phyloP scores from a whole-genome alignment of 1,140 invertebrate genomes.

The Hycleus phaleratus region DNA sequence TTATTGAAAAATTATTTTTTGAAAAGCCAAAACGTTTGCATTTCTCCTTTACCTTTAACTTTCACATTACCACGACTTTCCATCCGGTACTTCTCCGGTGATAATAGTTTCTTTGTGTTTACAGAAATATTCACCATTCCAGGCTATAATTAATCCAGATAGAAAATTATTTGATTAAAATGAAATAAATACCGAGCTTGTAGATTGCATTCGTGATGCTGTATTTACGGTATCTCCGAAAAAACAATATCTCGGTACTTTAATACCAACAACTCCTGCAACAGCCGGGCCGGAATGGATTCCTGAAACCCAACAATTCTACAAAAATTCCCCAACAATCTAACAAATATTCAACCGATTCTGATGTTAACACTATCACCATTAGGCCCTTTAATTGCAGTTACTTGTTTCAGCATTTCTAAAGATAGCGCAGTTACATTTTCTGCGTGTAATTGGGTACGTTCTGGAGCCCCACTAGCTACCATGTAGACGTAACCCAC shows the following conservation, averaged over 20 bases:
- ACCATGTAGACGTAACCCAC: slow-evolving; percentile 83
- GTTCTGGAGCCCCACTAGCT: slow-evolving; percentile 75
- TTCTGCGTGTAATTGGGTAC: slow-evolving; percentile 67
- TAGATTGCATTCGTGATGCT: slow-evolving; percentile 78
- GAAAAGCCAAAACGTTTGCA: slow-evolving; percentile 74
- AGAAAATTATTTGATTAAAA: not conserved
- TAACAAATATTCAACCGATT: slow-evolving; percentile 44
- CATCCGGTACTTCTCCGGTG: slow-evolving; percentile 51
- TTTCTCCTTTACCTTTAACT: slow-evolving; percentile 80
- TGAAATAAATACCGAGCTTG: slow-evolving; percentile 51
- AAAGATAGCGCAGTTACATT: slow-evolving; percentile 69
- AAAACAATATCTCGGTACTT: slow-evolving; percentile 68
- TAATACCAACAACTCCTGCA: slow-evolving; percentile 60
- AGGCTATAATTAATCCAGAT: not conserved
- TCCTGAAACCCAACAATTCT: slow-evolving; percentile 37
- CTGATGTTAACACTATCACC: slow-evolving; percentile 50
- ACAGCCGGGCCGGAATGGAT: slow-evolving; percentile 51
- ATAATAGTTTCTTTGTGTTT: slow-evolving; percentile 54
- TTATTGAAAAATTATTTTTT: slow-evolving; percentile 37
- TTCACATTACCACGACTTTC: slow-evolving; percentile 59
- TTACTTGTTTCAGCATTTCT: slow-evolving; percentile 53
- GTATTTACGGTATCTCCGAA: slow-evolving; percentile 86
- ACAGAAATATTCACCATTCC: slow-evolving; percentile 62
- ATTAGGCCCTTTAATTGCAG: slow-evolving; percentile 45
- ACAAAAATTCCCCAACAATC: not conserved